These are phyloP conservation scores for Periparus ater DNA, from an alignment of 2,797 vertebrate species.

Conservation along the genomic window DNA sequence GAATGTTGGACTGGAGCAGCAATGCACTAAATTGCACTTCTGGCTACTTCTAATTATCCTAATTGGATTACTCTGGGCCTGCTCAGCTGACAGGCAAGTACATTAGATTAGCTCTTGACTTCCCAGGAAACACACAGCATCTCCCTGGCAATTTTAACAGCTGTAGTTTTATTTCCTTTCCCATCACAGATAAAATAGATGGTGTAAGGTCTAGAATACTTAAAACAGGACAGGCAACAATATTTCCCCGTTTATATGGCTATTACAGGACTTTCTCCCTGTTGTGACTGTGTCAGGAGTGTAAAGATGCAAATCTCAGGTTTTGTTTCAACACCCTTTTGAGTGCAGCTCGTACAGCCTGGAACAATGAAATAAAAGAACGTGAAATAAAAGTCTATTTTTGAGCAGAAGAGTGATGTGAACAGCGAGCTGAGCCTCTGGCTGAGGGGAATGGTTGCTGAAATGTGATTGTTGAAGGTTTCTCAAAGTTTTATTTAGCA, in stretches of 20 bases:
- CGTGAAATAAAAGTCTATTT: neutral
- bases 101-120: neutral
- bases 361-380: neutral
- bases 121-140: neutral
- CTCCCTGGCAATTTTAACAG: neutral
- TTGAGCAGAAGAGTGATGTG: neutral
- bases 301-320: neutral
- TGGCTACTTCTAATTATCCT: neutral
- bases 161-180: neutral
- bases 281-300: neutral
- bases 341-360: accelerated
- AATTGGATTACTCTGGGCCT: slow-evolving; percentile 3
- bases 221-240: neutral
- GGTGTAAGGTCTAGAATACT: neutral
- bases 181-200: neutral
- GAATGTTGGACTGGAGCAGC: neutral
- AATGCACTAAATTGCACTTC: neutral
- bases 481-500: neutral
- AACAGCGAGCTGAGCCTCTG: neutral
- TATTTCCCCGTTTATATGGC: neutral
- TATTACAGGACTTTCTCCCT: neutral
- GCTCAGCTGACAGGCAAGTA: neutral
- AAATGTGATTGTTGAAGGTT: accelerated
- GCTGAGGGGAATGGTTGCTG: neutral
- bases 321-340: neutral